These are phyloP conservation scores for Pipa parva DNA, from an alignment of 2,113 vertebrate species.

Conservation along the genomic window DNA sequence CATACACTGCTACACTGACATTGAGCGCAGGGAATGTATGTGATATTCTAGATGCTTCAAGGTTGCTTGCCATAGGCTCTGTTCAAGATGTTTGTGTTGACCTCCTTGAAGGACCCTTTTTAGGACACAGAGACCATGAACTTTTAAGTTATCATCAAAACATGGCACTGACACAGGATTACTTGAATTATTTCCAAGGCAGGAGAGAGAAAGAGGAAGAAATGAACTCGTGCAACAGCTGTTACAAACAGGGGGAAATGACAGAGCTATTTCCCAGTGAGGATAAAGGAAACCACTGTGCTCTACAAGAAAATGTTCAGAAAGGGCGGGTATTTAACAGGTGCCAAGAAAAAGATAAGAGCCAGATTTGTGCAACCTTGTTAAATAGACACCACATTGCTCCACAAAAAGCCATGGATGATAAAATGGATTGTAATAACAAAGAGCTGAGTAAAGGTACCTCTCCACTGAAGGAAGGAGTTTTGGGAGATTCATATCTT, in stretches of 20 bases:
- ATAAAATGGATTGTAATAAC: constrained; percentile 62
- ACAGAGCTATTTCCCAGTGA: constrained; percentile 63
- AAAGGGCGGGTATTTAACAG: constrained; percentile 39
- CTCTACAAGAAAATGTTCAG: constrained; percentile 59
- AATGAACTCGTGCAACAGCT: constrained; percentile 61
- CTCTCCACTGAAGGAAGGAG: constrained; percentile 53
- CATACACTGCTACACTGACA: constrained; percentile 94
- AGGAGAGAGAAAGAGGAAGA: constrained; percentile 65
- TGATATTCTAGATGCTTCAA: constrained; percentile 89
- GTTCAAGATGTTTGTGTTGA: constrained; percentile 93
- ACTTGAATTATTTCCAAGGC: constrained; percentile 95
- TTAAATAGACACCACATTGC: constrained; percentile 75
- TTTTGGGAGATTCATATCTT: constrained; percentile 7
- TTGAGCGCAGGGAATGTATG: constrained; percentile 88
- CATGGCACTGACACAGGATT: constrained; percentile 86
- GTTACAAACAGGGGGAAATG: constrained; percentile 71
- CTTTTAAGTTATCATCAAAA: constrained; percentile 81
- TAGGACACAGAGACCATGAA: constrained; percentile 69
- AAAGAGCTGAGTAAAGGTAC: constrained; percentile 54
- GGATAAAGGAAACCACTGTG: constrained; percentile 63
- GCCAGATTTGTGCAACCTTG: constrained; percentile 69
- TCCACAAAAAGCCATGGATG: constrained; percentile 53
- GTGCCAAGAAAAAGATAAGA: constrained; percentile 65
- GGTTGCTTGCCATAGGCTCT: constrained; percentile 87
- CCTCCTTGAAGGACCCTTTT: constrained; percentile 95